These are phyloP conservation scores for Diadromus collaris DNA, from an alignment of 2,888 invertebrate species.

Conservation along the genomic window DNA sequence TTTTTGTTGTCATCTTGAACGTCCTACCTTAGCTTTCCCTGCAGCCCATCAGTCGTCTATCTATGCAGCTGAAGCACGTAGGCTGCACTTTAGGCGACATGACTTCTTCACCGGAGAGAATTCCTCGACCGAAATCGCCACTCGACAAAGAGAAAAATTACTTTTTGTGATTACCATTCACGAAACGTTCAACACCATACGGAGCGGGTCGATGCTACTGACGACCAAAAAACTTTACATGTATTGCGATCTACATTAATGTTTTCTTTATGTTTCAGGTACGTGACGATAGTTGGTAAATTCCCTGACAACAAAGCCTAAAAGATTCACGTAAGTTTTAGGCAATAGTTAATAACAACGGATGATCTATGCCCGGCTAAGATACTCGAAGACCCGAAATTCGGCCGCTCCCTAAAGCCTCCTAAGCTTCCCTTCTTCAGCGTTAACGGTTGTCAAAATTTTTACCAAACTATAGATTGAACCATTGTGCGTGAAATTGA, in stretches of 20 bases:
- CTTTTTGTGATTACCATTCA: background rate
- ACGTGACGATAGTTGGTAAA: constrained; percentile 34
- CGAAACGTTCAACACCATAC: background rate
- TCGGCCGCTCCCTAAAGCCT: no score
- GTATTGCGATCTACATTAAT: constrained; percentile 33
- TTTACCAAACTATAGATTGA: background rate
- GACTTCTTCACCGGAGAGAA: constrained; percentile 23
- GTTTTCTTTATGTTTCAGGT: constrained; percentile 59
- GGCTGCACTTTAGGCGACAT: background rate
- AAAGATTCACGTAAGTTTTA: constrained; percentile 20
- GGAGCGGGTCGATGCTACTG: background rate
- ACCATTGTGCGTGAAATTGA: background rate
- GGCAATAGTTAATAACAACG: background rate
- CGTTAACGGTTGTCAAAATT: background rate
- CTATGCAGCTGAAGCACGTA: background rate
- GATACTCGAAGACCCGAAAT: background rate
- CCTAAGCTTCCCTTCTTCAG: no score
- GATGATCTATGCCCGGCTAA: background rate
- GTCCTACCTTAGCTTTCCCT: background rate
- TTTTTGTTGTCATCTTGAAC: constrained; percentile 30
- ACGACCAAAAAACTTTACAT: background rate
- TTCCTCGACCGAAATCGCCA: background rate
- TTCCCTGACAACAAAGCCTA: background rate
- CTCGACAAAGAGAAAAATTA: background rate
- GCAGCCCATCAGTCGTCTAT: background rate